A percentile compares a stretch with the other conserved stretches of the same genome.
These are phyloP conservation scores for Synanthedon vespiformis DNA, from an alignment of 2,888 invertebrate genomes.

Conservation along the genomic window DNA sequence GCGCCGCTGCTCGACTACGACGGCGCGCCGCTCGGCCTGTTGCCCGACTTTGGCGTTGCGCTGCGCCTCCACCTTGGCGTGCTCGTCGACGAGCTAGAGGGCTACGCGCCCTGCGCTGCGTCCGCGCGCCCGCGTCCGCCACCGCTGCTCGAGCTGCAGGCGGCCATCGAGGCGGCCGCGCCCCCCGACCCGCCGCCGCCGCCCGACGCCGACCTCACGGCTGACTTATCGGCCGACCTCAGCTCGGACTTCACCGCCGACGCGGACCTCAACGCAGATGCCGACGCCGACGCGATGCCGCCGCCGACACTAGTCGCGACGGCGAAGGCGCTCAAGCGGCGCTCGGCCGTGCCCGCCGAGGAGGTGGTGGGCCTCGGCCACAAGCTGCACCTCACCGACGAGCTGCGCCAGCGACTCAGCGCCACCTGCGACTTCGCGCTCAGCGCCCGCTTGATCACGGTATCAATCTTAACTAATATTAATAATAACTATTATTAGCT, in stretches of 20 bases:
- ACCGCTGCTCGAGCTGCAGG: slow-evolving; percentile 44
- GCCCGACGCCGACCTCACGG: slow-evolving; percentile 4
- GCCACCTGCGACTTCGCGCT: no score
- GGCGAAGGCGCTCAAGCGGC: neutral
- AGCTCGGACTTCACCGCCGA: slow-evolving; percentile 1
- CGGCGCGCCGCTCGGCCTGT: slow-evolving; percentile 43
- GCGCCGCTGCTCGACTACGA: slow-evolving; percentile 38
- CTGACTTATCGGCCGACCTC: neutral
- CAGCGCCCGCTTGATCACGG: no score
- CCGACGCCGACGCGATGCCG: neutral
- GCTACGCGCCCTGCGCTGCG: slow-evolving; percentile 4
- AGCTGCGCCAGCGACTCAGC: no score
- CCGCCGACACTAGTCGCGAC: neutral
- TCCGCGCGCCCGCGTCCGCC: slow-evolving; percentile 19
- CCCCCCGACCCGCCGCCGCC: slow-evolving; percentile 14
- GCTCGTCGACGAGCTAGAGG: slow-evolving; percentile 40
- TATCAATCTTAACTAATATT: no score
- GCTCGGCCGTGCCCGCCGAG: neutral
- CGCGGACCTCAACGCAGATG: neutral
- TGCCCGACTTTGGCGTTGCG: slow-evolving; percentile 43
- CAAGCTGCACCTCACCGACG: neutral
- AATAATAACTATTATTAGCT: no score
- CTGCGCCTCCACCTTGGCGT: slow-evolving; percentile 42
- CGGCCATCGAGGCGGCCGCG: slow-evolving; percentile 34
- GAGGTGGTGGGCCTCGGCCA: neutral